Evolutionary conservation across 2,888 invertebrate genomes (phyloP), one percentile per base, ranked within the genome.

Genomic region (Ferrisia virgata): DNA sequence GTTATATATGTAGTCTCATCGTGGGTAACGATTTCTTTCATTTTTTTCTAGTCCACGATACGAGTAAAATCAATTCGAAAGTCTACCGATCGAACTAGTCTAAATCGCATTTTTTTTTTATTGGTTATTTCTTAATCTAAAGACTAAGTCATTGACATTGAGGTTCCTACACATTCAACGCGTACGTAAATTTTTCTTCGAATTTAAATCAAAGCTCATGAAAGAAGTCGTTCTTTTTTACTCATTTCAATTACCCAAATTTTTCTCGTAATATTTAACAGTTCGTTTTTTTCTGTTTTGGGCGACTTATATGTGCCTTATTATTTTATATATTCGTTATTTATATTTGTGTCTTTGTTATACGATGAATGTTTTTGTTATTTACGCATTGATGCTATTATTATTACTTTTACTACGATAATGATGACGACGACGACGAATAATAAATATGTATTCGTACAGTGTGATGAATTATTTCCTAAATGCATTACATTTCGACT

Each of bases 241-340:
- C 3, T 47, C 47, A 11, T 64, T 11, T 22, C 28, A 64, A 11
- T 64, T 64, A 64, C 58, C 58, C 58, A 0, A 64, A n/a, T 11
- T 64, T 64, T 64, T 64, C 28, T 25, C 28, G 47, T 47, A 47
- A 47, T 47, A n/a, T n/a, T 47, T 47, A n/a, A 6, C 4, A 47
- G 47, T 76, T 36, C n/a, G 3, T 36, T 79, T 79, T 79, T 40
- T 15, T 40, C 2, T 2, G 40, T 40, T 39, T 39, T n/a, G 36
- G 33, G 76, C 18, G 39, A 40, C 40, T n/a, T 39, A 39, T n/a
- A 31, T 15, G 79, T 79, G 79, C 79, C 79, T 79, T 79, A 79
- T 79, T 79, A 39, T 79, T 79, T 40, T 79, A 40, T 40, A 40
- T n/a, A 28, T 28, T 64, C 58, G 58, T 25, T 64, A 64, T 79